phyloP scores from a whole-genome alignment of 2,113 vertebrate genomes.

The Paralichthys olivaceus region DNA sequence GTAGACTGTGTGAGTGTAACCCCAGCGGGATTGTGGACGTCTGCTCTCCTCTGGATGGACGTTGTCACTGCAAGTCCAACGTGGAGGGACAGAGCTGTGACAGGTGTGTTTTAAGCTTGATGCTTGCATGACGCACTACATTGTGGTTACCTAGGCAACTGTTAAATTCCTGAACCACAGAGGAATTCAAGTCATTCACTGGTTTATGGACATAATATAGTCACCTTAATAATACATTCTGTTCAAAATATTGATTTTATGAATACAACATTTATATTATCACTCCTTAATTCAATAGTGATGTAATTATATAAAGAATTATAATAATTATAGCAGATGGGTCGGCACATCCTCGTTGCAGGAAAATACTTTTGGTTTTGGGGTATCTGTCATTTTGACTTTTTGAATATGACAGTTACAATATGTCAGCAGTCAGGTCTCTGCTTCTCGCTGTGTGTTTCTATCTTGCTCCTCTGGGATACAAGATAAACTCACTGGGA shows the following conservation, averaged over 20 bases:
- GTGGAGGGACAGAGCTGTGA: slow-evolving; percentile 90
- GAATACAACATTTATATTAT: not conserved
- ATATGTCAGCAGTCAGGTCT: slow-evolving; percentile 24
- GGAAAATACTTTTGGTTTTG: not conserved
- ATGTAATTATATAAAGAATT: not conserved
- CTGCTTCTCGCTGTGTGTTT: slow-evolving; percentile 16
- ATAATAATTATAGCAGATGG: not conserved
- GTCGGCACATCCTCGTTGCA: not conserved
- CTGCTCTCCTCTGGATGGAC: slow-evolving; percentile 87
- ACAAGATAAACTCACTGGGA: slow-evolving; percentile 46
- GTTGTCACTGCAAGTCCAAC: slow-evolving; percentile 87
- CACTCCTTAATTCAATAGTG: not conserved
- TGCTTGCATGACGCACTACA: not conserved
- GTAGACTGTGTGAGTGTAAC: slow-evolving; percentile 88
- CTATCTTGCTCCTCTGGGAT: slow-evolving; percentile 34
- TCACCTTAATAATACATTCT: no score
- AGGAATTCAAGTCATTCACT: not conserved
- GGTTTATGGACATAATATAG: not conserved
- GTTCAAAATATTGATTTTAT: not conserved
- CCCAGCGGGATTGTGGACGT: slow-evolving; percentile 81
- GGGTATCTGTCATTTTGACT: slow-evolving; percentile 10
- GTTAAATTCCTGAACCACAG: not conserved
- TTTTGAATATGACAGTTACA: not conserved
- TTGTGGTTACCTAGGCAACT: slow-evolving; percentile 38
- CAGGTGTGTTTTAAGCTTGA: slow-evolving; percentile 80